Conservation (phyloP, 2,113 vertebrate genomes). For the Varanus komodoensis region DNA sequence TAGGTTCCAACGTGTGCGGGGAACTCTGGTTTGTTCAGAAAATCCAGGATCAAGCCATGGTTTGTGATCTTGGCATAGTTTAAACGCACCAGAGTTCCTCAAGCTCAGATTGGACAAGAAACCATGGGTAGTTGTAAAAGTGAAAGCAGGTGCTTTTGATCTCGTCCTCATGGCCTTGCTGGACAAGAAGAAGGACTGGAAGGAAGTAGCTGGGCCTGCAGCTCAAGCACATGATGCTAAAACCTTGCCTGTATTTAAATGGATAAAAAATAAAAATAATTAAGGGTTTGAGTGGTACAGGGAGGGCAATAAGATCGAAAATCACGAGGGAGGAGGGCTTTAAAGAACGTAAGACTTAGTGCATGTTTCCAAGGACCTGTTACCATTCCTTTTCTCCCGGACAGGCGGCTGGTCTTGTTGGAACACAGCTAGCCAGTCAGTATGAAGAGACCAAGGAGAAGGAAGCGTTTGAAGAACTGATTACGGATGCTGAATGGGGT, state of each 20-base stretch:
- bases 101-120: not conserved
- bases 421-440: slow-evolving; percentile 84
- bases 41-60: too few relatives aligned
- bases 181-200: not conserved
- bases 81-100: not conserved
- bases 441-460: slow-evolving; percentile 79
- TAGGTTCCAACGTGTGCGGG: too few relatives aligned
- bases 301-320: not conserved
- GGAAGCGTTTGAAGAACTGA: slow-evolving; percentile 84
- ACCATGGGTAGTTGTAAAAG: not conserved
- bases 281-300: not conserved
- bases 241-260: too few relatives aligned
- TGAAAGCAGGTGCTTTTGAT: not conserved
- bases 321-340: not conserved
- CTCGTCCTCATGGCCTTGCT: not conserved
- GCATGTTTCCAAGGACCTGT: not conserved
- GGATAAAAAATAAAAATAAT: not conserved
- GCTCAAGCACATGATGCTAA: too few relatives aligned
- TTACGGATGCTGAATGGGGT: slow-evolving; percentile 92
- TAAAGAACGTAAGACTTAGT: not conserved
- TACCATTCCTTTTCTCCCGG: slow-evolving; percentile 2
- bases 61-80: not conserved
- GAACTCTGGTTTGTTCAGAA: too few relatives aligned
- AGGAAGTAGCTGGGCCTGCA: not conserved
- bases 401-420: slow-evolving; percentile 90